Percentiles rank a stretch among this genome's conserved stretches.
These are phyloP conservation scores for Sceloporus undulatus DNA, from an alignment of 2,113 vertebrate species.

Conservation along the genomic window DNA sequence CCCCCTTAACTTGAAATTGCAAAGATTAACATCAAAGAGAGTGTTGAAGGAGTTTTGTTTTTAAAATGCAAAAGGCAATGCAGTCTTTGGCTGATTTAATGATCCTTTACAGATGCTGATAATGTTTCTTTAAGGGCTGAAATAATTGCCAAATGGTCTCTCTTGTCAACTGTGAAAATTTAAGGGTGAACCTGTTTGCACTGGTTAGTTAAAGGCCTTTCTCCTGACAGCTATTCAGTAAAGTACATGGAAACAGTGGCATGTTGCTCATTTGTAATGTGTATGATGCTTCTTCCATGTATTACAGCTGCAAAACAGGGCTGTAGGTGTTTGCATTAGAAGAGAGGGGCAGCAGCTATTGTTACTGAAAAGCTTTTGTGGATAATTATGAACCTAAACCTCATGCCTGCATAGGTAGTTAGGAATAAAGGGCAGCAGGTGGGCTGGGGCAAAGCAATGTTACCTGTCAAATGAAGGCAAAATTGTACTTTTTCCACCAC, in stretches of 20 bases:
- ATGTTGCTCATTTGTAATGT: neutral
- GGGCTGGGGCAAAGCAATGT: neutral
- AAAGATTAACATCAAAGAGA: constrained; percentile 12
- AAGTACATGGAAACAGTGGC: neutral
- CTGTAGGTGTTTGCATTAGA: constrained; percentile 37
- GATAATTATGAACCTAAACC: neutral
- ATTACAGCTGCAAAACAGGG: constrained; percentile 36
- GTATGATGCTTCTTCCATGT: neutral
- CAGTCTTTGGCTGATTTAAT: neutral
- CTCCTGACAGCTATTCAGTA: constrained; percentile 1
- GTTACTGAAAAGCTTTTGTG: neutral
- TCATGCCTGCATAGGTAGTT: neutral
- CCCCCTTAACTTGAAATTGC: neutral
- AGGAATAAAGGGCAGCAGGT: neutral
- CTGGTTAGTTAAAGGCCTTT: constrained; percentile 32
- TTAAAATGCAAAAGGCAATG: neutral
- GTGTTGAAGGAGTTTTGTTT: neutral
- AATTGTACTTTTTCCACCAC: neutral
- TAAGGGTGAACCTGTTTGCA: constrained; percentile 48
- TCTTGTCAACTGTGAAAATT: constrained; percentile 17
- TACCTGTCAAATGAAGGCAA: neutral
- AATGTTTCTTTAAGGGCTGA: neutral
- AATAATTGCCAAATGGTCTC: constrained; percentile 41
- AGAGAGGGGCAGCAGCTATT: neutral
- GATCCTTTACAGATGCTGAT: neutral